Evolutionary conservation across 2,888 invertebrate species (phyloP).

Genomic region (Leptura quadrifasciata): DNA sequence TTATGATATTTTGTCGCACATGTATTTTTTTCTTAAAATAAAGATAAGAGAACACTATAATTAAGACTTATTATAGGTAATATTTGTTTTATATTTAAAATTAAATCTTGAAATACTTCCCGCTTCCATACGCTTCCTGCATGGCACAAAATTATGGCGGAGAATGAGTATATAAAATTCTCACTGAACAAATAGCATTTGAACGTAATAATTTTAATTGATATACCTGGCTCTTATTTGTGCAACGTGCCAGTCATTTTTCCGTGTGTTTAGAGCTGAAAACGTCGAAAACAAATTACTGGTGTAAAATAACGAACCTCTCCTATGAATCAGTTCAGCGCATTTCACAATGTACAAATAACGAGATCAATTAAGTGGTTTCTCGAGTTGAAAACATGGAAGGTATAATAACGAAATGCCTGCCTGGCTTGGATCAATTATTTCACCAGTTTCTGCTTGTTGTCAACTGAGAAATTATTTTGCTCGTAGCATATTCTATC

Average conservation of each 20-base stretch:
- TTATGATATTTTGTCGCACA: too few relatives aligned
- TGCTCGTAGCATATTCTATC: constrained; percentile 10
- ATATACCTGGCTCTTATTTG: constrained; percentile 49
- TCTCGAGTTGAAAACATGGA: constrained; percentile 45
- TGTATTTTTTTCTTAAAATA: too few relatives aligned
- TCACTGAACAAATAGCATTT: constrained; percentile 21
- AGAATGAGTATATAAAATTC: constrained; percentile 7
- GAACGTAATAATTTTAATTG: constrained; percentile 37
- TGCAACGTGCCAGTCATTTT: constrained; percentile 54
- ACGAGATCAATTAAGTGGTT: constrained; percentile 64
- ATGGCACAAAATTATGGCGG: background rate
- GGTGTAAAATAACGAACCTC: constrained; percentile 64
- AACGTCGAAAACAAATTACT: constrained; percentile 60
- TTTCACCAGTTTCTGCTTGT: constrained; percentile 48
- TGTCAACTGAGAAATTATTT: constrained; percentile 45
- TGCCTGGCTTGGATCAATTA: constrained; percentile 50
- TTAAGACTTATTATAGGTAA: too few relatives aligned
- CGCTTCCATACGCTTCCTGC: background rate
- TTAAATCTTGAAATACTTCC: background rate
- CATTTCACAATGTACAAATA: constrained; percentile 61
- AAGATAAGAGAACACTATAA: too few relatives aligned
- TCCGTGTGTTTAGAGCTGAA: constrained; percentile 55
- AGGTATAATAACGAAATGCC: constrained; percentile 50
- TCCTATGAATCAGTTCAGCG: constrained; percentile 56
- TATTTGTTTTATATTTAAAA: background rate